Conservation (phyloP, 2,113 vertebrate species). For the Rattus norvegicus region DNA sequence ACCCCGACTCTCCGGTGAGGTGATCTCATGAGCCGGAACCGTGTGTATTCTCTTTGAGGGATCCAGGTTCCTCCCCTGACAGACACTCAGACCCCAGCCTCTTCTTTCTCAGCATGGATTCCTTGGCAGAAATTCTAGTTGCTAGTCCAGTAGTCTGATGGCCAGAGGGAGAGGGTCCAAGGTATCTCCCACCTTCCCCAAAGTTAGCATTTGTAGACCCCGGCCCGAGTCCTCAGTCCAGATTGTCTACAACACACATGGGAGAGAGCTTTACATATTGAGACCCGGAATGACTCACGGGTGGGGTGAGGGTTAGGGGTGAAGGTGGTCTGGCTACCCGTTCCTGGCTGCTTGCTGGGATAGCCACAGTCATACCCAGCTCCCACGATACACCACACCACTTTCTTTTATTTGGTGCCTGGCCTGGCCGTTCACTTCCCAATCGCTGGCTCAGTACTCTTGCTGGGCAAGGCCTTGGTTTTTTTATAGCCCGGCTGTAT, state of each 20-base stretch:
- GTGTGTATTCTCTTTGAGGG: neutral
- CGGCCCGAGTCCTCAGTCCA: neutral
- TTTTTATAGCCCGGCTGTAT: neutral
- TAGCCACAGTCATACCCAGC: neutral
- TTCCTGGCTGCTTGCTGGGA: fast-evolving
- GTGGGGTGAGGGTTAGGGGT: neutral
- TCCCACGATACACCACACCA: fast-evolving
- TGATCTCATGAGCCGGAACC: neutral
- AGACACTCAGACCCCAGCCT: neutral
- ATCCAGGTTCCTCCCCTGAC: neutral
- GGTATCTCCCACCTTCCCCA: too few species aligned
- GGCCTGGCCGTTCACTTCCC: neutral
- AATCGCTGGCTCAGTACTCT: neutral
- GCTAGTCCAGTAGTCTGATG: neutral
- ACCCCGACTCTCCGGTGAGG: neutral
- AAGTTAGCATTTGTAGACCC: neutral
- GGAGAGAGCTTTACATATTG: neutral
- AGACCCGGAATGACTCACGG: neutral
- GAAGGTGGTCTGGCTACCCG: neutral
- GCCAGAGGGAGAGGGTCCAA: neutral
- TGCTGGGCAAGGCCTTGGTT: neutral
- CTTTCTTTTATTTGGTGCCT: neutral
- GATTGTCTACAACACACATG: fast-evolving
- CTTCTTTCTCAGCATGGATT: neutral
- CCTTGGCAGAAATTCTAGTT: neutral